Conservation (phyloP, 2,113 vertebrate species). For the Gadus macrocephalus region DNA sequence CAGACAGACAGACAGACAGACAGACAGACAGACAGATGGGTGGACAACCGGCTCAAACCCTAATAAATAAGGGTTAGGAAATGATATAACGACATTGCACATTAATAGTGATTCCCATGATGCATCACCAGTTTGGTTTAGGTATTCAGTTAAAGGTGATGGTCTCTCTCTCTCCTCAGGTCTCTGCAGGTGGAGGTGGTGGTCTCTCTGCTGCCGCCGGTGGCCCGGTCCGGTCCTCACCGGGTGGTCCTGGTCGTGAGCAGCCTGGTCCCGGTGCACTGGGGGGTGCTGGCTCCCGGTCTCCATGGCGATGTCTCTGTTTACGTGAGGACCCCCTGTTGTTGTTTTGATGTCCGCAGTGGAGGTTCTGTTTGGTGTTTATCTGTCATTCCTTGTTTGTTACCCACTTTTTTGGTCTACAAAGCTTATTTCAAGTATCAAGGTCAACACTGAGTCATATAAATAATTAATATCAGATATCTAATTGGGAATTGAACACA, state of each 20-base stretch:
- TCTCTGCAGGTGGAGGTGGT: conserved; percentile 66
- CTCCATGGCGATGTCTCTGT: conserved; percentile 64
- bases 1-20: too few species aligned
- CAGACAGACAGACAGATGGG: too few species aligned
- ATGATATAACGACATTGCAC: too few species aligned
- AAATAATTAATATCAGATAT: too few species aligned
- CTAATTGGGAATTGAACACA: not conserved
- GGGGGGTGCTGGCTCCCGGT: conserved; percentile 60
- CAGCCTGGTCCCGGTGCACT: conserved; percentile 68
- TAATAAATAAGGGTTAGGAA: too few species aligned
- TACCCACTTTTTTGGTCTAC: not conserved
- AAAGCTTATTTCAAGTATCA: not conserved
- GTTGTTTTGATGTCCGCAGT: not conserved
- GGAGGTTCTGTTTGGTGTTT: not conserved
- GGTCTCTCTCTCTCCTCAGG: conserved; percentile 28
- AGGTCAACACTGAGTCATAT: not conserved
- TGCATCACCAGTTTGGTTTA: too few species aligned
- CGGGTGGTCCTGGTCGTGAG: conserved; percentile 69
- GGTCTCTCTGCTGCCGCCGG: conserved; percentile 61
- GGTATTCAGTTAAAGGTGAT: too few species aligned
- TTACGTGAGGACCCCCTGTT: conserved; percentile 45
- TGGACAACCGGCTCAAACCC: too few species aligned
- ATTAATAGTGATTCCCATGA: too few species aligned
- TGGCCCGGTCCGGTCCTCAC: conserved; percentile 32
- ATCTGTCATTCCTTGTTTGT: not conserved